Evolutionary conservation across 53 echinoderm and acorn worm species (phyloP), one percentile per base, ranked within the genome.

Genomic region (Echinarachnius parma): DNA sequence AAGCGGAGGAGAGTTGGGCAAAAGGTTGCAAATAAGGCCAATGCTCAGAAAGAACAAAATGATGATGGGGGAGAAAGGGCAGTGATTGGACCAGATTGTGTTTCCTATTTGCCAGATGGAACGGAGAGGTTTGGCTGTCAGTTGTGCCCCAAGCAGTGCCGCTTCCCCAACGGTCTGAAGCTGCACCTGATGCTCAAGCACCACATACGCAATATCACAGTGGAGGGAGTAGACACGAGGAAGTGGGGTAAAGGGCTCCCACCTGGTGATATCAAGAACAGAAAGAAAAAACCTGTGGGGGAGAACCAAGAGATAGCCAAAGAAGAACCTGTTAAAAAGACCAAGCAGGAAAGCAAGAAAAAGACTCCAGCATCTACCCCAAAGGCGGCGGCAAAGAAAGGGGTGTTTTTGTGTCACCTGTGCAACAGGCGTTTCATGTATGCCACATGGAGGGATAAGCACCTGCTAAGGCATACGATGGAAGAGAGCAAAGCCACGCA

Each of bases 91-190:
- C 82, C 82, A 1, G 82, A 82, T 10, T 76, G 76, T 32, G 65
- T 82, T 8, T 26, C 49, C 19, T 49, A 18, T 2, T 29, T 32
- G 3, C 66, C 48, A n/a, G 64, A 80, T 47, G 80, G 86, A 21
- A 54, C 32, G 4, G 75, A 80, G 48, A 25, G 46, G 26, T 80
- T 80, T 53, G 59, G 54, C 5, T 85, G 86, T 36, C 58, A 75
- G 64, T 72, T 53, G 22, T 85, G 86, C 50, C 29, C 50, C 21
- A 85, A 80, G 50, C 39, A 61, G 46, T 85, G 80, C 44, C 81
- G 68, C 28, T 80, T 80, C 22, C 80, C 86, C 21, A 80, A 74
- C 21, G 86, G 80, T 27, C 80, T 85, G n/a, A 80, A 85, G 31
- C 53, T 80, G 18, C 86, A 85, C 53, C 58, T 80, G 1, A 74